These are phyloP conservation scores for Tachysurus vachellii DNA, from an alignment of 2,113 vertebrate genomes.

Conservation along the genomic window DNA sequence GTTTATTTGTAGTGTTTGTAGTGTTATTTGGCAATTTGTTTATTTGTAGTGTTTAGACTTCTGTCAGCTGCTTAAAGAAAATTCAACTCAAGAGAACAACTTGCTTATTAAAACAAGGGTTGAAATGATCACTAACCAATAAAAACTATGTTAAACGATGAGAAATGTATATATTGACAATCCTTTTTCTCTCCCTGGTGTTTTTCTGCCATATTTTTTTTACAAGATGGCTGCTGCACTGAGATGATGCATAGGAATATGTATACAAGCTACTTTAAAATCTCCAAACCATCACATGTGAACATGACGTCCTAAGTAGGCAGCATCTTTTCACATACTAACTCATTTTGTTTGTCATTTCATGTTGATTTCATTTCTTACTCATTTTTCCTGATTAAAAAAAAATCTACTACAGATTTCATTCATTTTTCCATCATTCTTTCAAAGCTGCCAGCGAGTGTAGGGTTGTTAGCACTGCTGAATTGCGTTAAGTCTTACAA, in stretches of 20 bases:
- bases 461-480: conserved; percentile 43
- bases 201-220: not conserved
- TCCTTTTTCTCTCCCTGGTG: not conserved
- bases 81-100: too few species aligned
- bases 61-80: too few species aligned
- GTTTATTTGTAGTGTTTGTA: too few species aligned
- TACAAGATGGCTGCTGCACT: not conserved
- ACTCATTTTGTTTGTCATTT: not conserved
- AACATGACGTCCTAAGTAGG: not conserved
- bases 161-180: too few species aligned
- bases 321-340: not conserved
- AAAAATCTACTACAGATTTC: conserved; percentile 11
- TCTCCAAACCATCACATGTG: not conserved
- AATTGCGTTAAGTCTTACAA: conserved; percentile 53
- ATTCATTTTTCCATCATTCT: conserved; percentile 15
- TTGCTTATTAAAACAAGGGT: too few species aligned
- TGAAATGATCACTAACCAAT: too few species aligned
- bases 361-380: too few species aligned
- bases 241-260: not conserved
- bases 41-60: too few species aligned
- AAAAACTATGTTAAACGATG: too few species aligned
- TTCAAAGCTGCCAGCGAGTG: not conserved
- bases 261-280: not conserved
- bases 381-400: not conserved
- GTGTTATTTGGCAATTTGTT: too few species aligned